These are phyloP conservation scores for Menidia menidia DNA, from an alignment of 2,797 vertebrate genomes.

Conservation along the genomic window DNA sequence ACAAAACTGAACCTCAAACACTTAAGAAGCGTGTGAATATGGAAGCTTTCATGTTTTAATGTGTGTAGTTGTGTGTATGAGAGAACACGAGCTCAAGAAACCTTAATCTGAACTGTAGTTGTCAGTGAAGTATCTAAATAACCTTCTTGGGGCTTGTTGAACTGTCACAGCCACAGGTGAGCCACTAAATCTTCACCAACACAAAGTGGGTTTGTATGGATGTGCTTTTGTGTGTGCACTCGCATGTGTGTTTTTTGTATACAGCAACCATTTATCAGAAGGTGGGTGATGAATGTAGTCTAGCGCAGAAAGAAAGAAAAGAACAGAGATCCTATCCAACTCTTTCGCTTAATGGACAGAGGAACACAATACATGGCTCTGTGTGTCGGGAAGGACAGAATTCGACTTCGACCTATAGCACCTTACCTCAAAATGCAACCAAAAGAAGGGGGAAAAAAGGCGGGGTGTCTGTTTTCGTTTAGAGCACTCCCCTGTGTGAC, in stretches of 20 bases:
- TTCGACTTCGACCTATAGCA: conserved; percentile 56
- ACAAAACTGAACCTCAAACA: conserved; percentile 13
- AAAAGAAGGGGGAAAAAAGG: conserved; percentile 40
- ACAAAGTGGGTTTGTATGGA: conserved; percentile 32
- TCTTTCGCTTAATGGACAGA: conserved; percentile 63
- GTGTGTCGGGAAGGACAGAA: conserved; percentile 57
- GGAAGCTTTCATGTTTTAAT: conserved; percentile 5
- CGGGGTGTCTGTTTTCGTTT: conserved; percentile 73
- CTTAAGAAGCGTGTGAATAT: conserved; percentile 1
- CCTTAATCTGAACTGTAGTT: conserved; percentile 1
- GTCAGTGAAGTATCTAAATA: conserved; percentile 17
- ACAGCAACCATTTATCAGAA: conserved; percentile 63
- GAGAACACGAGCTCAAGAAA: conserved; percentile 10
- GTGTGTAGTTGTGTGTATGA: conserved; percentile 1
- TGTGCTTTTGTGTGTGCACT: conserved; percentile 24
- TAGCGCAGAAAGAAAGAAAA: conserved; percentile 43
- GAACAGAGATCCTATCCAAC: conserved; percentile 58
- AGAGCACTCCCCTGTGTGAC: conserved; percentile 65
- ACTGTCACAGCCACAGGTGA: conserved; percentile 22
- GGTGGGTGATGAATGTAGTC: conserved; percentile 66
- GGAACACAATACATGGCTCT: conserved; percentile 62
- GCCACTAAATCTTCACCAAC: conserved; percentile 41
- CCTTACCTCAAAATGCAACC: conserved; percentile 41
- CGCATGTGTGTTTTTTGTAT: conserved; percentile 54
- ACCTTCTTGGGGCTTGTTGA: conserved; percentile 2